These are phyloP conservation scores for Limosa lapponica DNA, from an alignment of 2,797 vertebrate species.

Conservation along the genomic window DNA sequence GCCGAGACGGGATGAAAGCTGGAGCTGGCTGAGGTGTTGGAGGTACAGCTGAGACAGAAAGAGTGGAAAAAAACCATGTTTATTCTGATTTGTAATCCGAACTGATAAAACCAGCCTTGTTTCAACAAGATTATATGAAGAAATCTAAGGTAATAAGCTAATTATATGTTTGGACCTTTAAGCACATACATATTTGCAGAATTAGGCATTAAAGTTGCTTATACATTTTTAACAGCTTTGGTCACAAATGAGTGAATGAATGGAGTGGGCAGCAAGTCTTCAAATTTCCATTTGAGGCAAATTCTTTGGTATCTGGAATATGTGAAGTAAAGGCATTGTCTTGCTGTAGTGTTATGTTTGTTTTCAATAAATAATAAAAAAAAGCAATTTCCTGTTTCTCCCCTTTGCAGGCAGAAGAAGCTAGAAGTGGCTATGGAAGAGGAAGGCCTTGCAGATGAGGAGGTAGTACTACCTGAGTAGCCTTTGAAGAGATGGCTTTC, in stretches of 20 bases:
- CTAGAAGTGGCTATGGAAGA: constrained; percentile 98
- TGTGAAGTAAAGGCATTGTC: not conserved
- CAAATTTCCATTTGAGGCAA: not conserved
- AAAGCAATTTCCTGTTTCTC: not conserved
- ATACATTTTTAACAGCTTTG: not conserved
- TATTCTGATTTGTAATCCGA: not conserved
- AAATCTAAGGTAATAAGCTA: not conserved
- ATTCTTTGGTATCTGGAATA: not conserved
- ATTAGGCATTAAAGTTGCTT: not conserved
- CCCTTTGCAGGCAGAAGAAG: constrained; percentile 90
- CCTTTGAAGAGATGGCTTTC: not conserved
- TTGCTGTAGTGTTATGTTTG: not conserved
- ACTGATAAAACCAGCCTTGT: not conserved
- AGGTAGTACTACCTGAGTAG: constrained; percentile 78
- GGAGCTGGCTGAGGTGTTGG: not conserved
- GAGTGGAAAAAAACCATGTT: accelerated
- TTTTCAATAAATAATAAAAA: not conserved
- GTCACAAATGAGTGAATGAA: not conserved
- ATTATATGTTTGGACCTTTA: not conserved
- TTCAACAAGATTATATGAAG: not conserved
- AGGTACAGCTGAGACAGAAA: not conserved
- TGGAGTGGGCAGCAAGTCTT: not conserved
- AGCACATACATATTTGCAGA: too few species aligned
- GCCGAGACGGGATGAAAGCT: not conserved
- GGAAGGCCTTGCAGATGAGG: constrained; percentile 95